Evolutionary conservation across 2,888 invertebrate genomes (phyloP), one percentile per base, ranked within the genome.

Genomic region (Ypsolopha scabrella): DNA sequence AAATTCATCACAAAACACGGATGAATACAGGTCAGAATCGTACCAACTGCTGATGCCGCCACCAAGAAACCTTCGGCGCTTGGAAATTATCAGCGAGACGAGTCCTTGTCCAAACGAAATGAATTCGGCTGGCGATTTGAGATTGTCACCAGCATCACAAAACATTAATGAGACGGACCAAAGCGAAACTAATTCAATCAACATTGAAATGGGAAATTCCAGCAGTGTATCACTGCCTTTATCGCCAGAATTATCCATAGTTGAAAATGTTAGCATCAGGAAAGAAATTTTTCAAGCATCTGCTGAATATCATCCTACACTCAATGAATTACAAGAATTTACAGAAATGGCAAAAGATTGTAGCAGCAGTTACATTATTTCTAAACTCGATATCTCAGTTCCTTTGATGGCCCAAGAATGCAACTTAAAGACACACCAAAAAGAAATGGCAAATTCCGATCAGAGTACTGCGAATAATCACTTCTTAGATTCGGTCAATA

Each of bases 231-330:
- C 82, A 1, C 57, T 79, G 14, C 82, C 82, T 0, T 55, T 70
- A 34, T 86, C 85, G 13, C 85, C 85, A 3, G 83, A 80, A 58
- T 56, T 86, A 41, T 85, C 85, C 4, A 64, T 83, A 8, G 83
- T 85, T 4, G 83, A 83, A 67, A 79, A 77, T 52, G 58, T 86
- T 52, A 75, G 80, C 2, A 51, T 83, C 6, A 71, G 61, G 47
- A 75, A 71, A 60, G 73, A 71, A 9, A 41, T 8, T 36, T 53
- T 67, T 6, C 53, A 77, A 6, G 60, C 55, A 14, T 58, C 45
- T 52, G 41, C 58, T 6, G 62, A 61, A 10, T 54, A 61, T n/a
- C 53, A 57, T 41, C 68, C 69, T 0, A 69, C 62, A 47, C 50
- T 75, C 33, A 72, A 73, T 57, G 70, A 74, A 60, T 61, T 56